Evolutionary conservation across 2,888 invertebrate genomes (phyloP).

Genomic region (Diogma glabrata): DNA sequence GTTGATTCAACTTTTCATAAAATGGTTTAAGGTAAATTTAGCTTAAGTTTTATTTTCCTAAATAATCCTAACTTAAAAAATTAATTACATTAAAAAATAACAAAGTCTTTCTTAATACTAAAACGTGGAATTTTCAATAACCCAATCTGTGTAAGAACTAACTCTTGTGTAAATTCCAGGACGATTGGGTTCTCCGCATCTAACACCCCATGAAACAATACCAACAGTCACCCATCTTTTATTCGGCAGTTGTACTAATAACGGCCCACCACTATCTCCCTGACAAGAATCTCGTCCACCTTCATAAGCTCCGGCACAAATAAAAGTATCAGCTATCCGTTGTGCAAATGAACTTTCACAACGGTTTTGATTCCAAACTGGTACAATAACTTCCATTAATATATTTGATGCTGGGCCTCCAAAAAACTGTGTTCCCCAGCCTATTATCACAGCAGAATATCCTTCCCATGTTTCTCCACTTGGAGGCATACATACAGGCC

Average conservation of each 20-base stretch:
- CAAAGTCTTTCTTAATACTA: slow-evolving; percentile 20
- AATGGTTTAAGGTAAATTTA: too few relatives aligned
- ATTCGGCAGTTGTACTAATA: slow-evolving; percentile 59
- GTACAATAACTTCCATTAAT: slow-evolving; percentile 65
- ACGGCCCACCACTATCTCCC: slow-evolving; percentile 50
- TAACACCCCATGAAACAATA: slow-evolving; percentile 75
- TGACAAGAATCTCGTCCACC: slow-evolving; percentile 77
- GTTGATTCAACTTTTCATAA: too few relatives aligned
- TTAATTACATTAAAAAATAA: too few relatives aligned
- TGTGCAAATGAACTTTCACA: slow-evolving; percentile 53
- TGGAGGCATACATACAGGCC: slow-evolving; percentile 76
- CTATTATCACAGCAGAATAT: slow-evolving; percentile 54
- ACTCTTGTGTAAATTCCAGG: slow-evolving; percentile 75
- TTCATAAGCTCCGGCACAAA: slow-evolving; percentile 66
- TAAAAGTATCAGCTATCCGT: slow-evolving; percentile 50
- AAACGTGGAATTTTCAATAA: slow-evolving; percentile 32
- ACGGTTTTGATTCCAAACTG: slow-evolving; percentile 59
- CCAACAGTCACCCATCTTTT: slow-evolving; percentile 69
- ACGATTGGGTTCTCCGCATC: slow-evolving; percentile 61
- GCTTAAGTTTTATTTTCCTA: too few relatives aligned
- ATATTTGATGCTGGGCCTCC: slow-evolving; percentile 57
- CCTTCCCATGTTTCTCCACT: slow-evolving; percentile 46
- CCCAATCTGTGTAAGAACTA: slow-evolving; percentile 31
- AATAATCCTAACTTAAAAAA: too few relatives aligned
- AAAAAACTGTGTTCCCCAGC: slow-evolving; percentile 67